Conservation (phyloP, 2,888 invertebrate genomes). For the Lochmaea capreae region DNA sequence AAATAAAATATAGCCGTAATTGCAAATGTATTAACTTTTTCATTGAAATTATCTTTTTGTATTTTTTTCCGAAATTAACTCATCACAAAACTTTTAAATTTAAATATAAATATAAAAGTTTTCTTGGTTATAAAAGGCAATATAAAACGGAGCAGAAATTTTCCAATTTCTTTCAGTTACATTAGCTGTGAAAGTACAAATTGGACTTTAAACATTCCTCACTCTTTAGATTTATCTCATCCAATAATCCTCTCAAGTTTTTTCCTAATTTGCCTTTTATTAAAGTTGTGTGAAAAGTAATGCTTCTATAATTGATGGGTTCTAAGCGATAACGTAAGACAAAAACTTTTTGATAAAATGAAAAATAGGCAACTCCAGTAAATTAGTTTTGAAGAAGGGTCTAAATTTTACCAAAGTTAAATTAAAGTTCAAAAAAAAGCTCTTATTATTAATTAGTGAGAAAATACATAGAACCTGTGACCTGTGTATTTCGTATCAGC, state of each 20-base stretch:
- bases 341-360: constrained; percentile 32
- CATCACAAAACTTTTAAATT: neutral
- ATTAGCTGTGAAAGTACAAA: constrained; percentile 24
- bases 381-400: constrained; percentile 33
- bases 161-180: neutral
- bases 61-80: no score
- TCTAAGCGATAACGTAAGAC: constrained; percentile 30
- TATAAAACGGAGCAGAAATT: neutral
- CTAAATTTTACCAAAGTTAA: constrained; percentile 33
- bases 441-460: constrained; percentile 31
- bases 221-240: constrained; percentile 26
- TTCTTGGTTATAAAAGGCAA: neutral
- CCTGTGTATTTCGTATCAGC: no score
- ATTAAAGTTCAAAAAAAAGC: constrained; percentile 27
- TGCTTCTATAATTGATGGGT: constrained; percentile 31
- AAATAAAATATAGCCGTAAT: no score
- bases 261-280: constrained; percentile 31
- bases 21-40: no score
- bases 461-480: constrained; percentile 25
- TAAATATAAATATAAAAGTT: neutral
- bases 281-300: constrained; percentile 31
- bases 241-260: constrained; percentile 24
- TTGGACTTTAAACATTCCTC: constrained; percentile 25
- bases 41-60: no score
- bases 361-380: constrained; percentile 29